Percentiles rank a stretch among this genome's conserved stretches.
These are phyloP conservation scores for Salmo trutta DNA, from an alignment of 2,797 vertebrate species.

Conservation along the genomic window DNA sequence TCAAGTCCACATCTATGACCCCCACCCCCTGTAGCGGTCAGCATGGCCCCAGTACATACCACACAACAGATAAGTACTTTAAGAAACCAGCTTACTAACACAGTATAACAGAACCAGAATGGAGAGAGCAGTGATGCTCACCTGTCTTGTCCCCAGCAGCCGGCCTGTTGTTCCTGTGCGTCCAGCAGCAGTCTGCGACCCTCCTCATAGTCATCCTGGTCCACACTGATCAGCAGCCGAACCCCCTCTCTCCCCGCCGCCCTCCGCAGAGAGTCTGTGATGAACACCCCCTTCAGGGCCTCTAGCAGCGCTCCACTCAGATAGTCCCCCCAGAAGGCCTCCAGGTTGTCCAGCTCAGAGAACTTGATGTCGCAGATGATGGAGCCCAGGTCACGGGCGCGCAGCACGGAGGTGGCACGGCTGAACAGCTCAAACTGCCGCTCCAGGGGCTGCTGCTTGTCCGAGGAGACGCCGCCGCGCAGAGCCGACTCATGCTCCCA, in stretches of 20 bases:
- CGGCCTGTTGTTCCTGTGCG: slow-evolving; percentile 25
- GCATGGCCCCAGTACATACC: neutral
- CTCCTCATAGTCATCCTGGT: slow-evolving; percentile 92
- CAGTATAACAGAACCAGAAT: neutral
- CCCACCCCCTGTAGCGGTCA: neutral
- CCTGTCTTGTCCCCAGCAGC: slow-evolving; percentile 33
- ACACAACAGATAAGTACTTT: neutral
- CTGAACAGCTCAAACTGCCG: slow-evolving; percentile 89
- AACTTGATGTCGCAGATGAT: slow-evolving; percentile 94
- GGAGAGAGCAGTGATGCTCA: slow-evolving; percentile 3
- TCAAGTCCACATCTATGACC: neutral
- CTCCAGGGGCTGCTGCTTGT: slow-evolving; percentile 85
- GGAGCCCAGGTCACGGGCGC: slow-evolving; percentile 86
- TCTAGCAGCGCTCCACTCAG: slow-evolving; percentile 88
- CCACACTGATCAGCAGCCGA: slow-evolving; percentile 89
- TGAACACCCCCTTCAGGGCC: slow-evolving; percentile 90
- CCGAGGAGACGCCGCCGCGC: slow-evolving; percentile 82
- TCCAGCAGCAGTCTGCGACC: slow-evolving; percentile 77
- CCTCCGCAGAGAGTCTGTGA: slow-evolving; percentile 86
- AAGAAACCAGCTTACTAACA: neutral
- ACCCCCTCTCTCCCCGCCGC: slow-evolving; percentile 87
- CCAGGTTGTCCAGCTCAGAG: slow-evolving; percentile 88
- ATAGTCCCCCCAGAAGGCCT: slow-evolving; percentile 93
- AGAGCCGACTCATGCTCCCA: slow-evolving; percentile 86
- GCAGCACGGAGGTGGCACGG: slow-evolving; percentile 83